These are phyloP conservation scores for Ploceus nigricollis DNA, from an alignment of 2,113 vertebrate species.

Conservation along the genomic window DNA sequence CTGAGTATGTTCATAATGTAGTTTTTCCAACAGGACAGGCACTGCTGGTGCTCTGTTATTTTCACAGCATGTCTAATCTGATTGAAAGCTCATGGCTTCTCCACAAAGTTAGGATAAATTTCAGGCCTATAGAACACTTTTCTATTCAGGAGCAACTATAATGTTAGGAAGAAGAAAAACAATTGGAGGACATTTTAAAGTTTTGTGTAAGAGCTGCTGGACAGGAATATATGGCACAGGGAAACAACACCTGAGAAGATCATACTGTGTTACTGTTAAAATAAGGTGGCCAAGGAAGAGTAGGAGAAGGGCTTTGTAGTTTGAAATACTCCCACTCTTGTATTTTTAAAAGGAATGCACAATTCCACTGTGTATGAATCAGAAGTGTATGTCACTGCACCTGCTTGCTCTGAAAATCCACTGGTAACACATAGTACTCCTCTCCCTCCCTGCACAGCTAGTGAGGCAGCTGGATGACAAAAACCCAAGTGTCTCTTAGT, in stretches of 20 bases:
- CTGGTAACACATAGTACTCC: rapidly evolving
- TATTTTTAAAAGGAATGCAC: background rate
- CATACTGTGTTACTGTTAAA: background rate
- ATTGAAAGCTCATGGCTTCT: background rate
- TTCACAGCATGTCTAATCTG: background rate
- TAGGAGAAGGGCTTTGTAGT: background rate
- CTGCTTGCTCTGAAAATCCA: background rate
- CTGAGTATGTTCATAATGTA: background rate
- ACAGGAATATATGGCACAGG: background rate
- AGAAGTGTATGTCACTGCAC: background rate
- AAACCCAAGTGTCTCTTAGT: background rate
- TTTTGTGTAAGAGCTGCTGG: background rate
- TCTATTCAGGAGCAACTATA: background rate
- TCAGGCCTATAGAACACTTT: background rate
- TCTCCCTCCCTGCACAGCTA: background rate
- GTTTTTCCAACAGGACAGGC: background rate
- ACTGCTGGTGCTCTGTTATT: background rate
- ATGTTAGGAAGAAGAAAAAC: background rate
- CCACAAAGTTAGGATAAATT: background rate
- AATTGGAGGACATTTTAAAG: background rate
- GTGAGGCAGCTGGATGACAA: background rate
- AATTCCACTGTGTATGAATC: background rate
- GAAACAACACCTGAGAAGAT: background rate
- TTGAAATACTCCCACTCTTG: background rate
- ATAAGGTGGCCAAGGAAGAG: background rate